Conservation (phyloP, 2,888 invertebrate genomes). For the Rhagonycha lutea region DNA sequence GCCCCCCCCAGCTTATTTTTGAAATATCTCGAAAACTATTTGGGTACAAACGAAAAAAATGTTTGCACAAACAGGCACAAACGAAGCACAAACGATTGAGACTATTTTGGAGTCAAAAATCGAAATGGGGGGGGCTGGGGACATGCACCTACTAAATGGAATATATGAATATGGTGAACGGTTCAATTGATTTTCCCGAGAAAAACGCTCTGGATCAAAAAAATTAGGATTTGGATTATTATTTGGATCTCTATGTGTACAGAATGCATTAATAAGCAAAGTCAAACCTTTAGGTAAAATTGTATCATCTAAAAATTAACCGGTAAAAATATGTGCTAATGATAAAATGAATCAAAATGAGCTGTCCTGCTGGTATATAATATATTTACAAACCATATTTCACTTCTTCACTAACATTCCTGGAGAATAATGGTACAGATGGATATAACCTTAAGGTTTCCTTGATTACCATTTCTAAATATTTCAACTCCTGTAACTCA, state of each 20-base stretch:
- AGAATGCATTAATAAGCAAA: constrained; percentile 53
- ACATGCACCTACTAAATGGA: constrained; percentile 67
- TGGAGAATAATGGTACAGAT: constrained; percentile 56
- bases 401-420: background rate
- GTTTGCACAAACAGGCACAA: too few relatives aligned
- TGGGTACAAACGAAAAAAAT: too few relatives aligned
- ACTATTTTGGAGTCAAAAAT: too few relatives aligned
- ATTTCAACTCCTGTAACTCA: constrained; percentile 59
- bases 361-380: background rate
- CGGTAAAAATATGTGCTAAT: background rate
- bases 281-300: constrained; percentile 51
- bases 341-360: background rate
- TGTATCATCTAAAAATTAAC: constrained; percentile 19
- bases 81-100: too few relatives aligned
- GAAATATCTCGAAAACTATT: too few relatives aligned
- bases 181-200: constrained; percentile 44
- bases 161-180: constrained; percentile 60
- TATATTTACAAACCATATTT: background rate
- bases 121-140: too few relatives aligned
- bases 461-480: constrained; percentile 58
- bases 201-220: constrained; percentile 61
- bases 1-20: too few relatives aligned
- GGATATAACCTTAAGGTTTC: constrained; percentile 58
- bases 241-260: constrained; percentile 57
- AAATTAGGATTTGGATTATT: constrained; percentile 60